Evolutionary conservation across 2,888 invertebrate genomes (phyloP).

Genomic region (Cotesia congregata): DNA sequence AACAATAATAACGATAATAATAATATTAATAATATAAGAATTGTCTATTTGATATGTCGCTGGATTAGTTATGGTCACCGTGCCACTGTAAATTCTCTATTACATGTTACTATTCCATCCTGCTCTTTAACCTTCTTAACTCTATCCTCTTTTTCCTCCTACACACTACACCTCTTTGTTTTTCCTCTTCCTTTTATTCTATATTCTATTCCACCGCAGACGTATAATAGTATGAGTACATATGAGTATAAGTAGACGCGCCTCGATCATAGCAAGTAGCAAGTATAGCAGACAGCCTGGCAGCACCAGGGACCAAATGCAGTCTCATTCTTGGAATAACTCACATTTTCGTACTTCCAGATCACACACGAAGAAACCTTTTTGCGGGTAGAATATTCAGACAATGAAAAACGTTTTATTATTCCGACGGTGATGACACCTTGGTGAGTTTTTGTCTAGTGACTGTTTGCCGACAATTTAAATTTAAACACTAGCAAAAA

Average conservation of each 20-base stretch:
- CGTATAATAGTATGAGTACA: too few relatives aligned
- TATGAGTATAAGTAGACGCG: not conserved
- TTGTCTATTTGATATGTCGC: conserved; percentile 32
- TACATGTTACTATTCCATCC: conserved; percentile 31
- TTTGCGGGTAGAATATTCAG: conserved; percentile 26
- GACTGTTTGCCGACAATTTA: not conserved
- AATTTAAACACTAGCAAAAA: not conserved
- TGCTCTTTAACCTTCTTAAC: conserved; percentile 11
- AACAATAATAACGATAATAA: too few relatives aligned
- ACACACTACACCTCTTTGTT: not conserved
- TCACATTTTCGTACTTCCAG: conserved; percentile 50
- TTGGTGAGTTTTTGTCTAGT: not conserved
- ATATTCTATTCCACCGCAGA: not conserved
- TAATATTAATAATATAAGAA: conserved; percentile 47
- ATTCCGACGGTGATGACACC: not conserved
- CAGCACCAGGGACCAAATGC: conserved; percentile 54
- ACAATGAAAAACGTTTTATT: not conserved
- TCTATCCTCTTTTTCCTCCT: not conserved
- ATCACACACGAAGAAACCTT: conserved; percentile 53
- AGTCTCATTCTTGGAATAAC: conserved; percentile 60
- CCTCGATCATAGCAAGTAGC: conserved; percentile 50
- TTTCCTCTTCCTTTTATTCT: not conserved
- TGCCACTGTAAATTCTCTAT: conserved; percentile 33
- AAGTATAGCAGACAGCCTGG: conserved; percentile 69
- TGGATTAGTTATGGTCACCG: conserved; percentile 53